These are phyloP conservation scores for Crossaster papposus DNA, from an alignment of 53 echinoderm and acorn worm species.

Conservation along the genomic window DNA sequence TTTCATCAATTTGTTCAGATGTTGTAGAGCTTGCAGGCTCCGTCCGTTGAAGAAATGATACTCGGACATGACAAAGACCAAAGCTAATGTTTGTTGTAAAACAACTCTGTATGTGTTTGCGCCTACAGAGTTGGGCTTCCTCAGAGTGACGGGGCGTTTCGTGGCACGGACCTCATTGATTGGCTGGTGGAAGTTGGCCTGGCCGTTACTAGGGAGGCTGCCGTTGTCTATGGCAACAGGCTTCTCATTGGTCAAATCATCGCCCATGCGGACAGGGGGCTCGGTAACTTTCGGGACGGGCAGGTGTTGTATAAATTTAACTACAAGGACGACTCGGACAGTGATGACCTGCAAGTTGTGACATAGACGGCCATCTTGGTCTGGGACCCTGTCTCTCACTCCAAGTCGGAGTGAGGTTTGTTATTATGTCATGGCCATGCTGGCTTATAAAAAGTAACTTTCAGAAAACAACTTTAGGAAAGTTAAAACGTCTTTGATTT, in stretches of 20 bases:
- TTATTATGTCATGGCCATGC: too few species aligned
- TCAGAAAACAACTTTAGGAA: too few species aligned
- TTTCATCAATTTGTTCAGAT: too few species aligned
- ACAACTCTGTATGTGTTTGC: not conserved
- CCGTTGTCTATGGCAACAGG: conserved; percentile 66
- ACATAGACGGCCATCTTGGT: conserved; percentile 8
- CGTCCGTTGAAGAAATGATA: too few species aligned
- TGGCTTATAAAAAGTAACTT: too few species aligned
- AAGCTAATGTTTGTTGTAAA: not conserved
- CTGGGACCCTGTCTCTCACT: not conserved
- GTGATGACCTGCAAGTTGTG: conserved; percentile 32
- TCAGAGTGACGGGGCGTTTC: conserved; percentile 57
- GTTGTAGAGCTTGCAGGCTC: too few species aligned
- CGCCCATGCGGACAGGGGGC: conserved; percentile 65
- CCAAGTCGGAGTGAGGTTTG: not conserved
- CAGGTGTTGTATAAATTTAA: conserved; percentile 26
- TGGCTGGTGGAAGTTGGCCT: conserved; percentile 89
- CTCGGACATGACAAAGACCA: too few species aligned
- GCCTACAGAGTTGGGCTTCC: conserved; percentile 39
- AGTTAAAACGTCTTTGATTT: too few species aligned
- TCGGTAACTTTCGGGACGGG: conserved; percentile 67
- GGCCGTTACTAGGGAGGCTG: conserved; percentile 64
- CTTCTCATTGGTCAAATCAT: conserved; percentile 75
- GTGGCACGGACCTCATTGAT: conserved; percentile 72
- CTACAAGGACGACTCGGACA: conserved; percentile 11